Percentiles rank a stretch among this genome's conserved stretches.
phyloP scores from a whole-genome alignment of 2,113 vertebrate genomes.

The Benitochromis conjunctus region DNA sequence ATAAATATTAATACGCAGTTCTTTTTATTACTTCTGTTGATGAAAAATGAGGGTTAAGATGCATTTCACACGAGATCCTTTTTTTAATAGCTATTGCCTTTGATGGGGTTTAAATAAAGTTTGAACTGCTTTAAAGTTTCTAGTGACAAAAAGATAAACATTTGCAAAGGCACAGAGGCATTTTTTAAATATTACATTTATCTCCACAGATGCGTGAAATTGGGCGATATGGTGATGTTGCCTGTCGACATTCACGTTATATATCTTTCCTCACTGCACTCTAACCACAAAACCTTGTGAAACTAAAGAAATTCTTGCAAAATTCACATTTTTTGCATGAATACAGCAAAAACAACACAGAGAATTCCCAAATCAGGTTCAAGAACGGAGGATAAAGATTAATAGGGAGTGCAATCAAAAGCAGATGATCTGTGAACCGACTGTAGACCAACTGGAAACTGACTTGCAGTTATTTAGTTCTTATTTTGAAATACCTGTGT shows the following conservation, averaged over 20 bases:
- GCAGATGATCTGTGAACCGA: not conserved
- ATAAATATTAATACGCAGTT: slow-evolving; percentile 45
- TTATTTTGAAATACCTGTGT: not conserved
- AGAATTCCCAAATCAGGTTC: not conserved
- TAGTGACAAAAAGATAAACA: not conserved
- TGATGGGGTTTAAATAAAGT: not conserved
- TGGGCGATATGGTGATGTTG: not conserved
- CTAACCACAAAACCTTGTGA: fast-evolving
- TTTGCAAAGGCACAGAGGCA: not conserved
- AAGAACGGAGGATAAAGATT: not conserved
- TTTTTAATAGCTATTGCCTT: not conserved
- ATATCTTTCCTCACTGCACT: not conserved
- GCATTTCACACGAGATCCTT: not conserved
- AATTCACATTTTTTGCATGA: not conserved
- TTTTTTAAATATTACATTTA: not conserved
- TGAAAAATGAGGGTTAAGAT: slow-evolving; percentile 32
- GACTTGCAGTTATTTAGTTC: not conserved
- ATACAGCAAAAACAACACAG: not conserved
- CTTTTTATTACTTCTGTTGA: slow-evolving; percentile 46
- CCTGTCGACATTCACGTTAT: fast-evolving
- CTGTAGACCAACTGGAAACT: not conserved
- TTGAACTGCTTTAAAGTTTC: not conserved
- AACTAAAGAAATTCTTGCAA: not conserved
- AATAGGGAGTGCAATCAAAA: not conserved
- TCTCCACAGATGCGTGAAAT: not conserved